A percentile compares a stretch with the other conserved stretches of the same genome.
Conservation (phyloP, 2,888 invertebrate genomes). For the Xylota segnis region DNA sequence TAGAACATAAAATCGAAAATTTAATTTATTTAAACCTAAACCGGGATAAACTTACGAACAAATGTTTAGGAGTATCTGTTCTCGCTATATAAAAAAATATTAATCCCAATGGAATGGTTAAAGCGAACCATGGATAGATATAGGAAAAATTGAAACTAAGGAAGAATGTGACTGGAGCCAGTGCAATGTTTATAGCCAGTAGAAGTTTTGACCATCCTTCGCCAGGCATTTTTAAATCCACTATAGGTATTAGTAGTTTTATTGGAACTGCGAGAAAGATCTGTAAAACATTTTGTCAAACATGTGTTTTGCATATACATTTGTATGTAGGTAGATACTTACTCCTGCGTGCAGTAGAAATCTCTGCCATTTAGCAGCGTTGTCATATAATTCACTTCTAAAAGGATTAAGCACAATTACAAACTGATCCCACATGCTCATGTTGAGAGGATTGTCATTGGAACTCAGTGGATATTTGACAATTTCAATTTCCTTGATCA, state of each 20-base stretch:
- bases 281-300: not conserved
- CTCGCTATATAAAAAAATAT: conserved; percentile 12
- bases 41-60: conserved; percentile 29
- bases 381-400: conserved; percentile 33
- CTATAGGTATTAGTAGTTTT: conserved; percentile 43
- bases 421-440: conserved; percentile 46
- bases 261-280: conserved; percentile 20
- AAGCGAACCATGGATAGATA: not conserved
- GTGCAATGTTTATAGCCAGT: conserved; percentile 32
- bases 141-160: not conserved
- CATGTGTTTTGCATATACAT: not conserved
- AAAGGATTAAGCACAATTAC: conserved; percentile 33
- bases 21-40: too few species aligned
- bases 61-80: conserved; percentile 16
- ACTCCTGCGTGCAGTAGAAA: conserved; percentile 15
- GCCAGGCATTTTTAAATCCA: conserved; percentile 48
- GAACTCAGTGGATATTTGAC: not conserved
- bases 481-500: conserved; percentile 49
- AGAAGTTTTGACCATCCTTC: conserved; percentile 58
- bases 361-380: conserved; percentile 33
- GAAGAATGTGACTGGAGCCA: conserved; percentile 26
- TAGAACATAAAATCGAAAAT: not conserved
- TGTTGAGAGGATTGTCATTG: conserved; percentile 17
- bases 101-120: not conserved
- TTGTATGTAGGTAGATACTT: not conserved